phyloP scores from a whole-genome alignment of 2,113 vertebrate species.

The Daphoenositta chrysoptera region DNA sequence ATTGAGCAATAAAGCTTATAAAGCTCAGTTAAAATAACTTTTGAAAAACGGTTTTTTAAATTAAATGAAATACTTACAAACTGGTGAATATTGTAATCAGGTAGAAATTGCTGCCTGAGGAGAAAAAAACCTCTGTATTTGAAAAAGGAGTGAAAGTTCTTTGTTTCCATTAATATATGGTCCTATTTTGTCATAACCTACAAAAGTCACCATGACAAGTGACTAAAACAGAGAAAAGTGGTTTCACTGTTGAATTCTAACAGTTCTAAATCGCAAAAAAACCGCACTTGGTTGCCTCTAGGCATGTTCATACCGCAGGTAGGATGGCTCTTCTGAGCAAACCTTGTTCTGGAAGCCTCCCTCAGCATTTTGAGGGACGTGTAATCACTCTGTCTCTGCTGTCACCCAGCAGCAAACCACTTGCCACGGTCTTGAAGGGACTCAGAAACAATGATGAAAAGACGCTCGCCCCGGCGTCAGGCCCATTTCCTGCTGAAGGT shows the following conservation, averaged over 20 bases:
- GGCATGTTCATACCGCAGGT: neutral
- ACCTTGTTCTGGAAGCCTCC: neutral
- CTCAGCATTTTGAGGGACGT: neutral
- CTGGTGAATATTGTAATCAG: neutral
- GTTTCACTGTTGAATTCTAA: slow-evolving; percentile 9
- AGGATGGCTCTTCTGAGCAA: neutral
- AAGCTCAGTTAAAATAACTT: slow-evolving; percentile 5
- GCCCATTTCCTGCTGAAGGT: neutral
- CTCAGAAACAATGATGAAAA: neutral
- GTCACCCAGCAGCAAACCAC: neutral
- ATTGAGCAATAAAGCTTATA: slow-evolving; percentile 29
- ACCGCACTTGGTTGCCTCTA: neutral
- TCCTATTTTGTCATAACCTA: slow-evolving; percentile 28
- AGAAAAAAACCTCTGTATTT: neutral
- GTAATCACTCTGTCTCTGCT: neutral
- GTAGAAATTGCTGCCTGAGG: neutral
- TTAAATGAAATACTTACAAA: slow-evolving; percentile 7
- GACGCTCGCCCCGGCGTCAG: fast-evolving
- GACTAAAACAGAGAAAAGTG: neutral
- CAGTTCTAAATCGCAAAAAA: slow-evolving; percentile 12
- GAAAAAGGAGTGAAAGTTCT: neutral
- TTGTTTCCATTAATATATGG: slow-evolving; percentile 20
- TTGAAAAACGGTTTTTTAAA: neutral
- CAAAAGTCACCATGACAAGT: slow-evolving; percentile 20
- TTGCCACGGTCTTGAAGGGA: neutral